A percentile compares a stretch with the other conserved stretches of the same genome.
Evolutionary conservation across 2,113 vertebrate genomes (phyloP).

Genomic region (Serilophus lunatus): DNA sequence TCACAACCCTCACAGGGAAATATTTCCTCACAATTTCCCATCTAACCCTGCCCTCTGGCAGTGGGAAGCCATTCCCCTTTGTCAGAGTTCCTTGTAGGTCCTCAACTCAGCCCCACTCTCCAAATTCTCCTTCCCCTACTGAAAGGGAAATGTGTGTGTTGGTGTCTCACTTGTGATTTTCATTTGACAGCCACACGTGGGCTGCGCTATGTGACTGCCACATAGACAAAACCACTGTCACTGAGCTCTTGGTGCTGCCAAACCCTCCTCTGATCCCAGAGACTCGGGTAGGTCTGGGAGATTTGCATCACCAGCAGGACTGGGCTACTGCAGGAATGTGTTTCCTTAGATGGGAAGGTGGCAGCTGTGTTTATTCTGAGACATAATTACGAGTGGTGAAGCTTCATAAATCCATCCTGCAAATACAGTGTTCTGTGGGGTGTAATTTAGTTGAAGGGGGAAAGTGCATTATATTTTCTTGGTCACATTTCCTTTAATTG

Average conservation of each 20-base stretch:
- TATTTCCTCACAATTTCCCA: background rate
- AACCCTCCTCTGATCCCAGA: background rate
- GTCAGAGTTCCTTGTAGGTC: background rate
- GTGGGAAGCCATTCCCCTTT: background rate
- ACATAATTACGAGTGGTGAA: background rate
- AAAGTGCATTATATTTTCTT: background rate
- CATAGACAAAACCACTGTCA: background rate
- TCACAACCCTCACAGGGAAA: fast-evolving
- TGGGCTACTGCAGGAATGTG: background rate
- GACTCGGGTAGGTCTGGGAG: background rate
- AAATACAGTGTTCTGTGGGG: background rate
- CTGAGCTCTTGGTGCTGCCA: background rate
- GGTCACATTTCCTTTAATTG: background rate
- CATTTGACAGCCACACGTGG: too few relatives aligned
- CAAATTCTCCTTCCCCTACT: background rate
- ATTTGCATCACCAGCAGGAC: background rate
- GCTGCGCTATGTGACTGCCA: background rate
- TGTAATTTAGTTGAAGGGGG: conserved; percentile 5
- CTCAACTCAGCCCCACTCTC: background rate
- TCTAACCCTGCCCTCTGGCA: background rate
- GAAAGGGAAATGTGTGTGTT: fast-evolving
- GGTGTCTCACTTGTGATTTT: background rate
- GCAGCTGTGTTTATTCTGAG: conserved; percentile 29
- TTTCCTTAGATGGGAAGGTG: background rate
- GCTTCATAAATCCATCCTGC: background rate